Base-by-base conservation (phyloP, 2,888 invertebrate species). In the Caenorhabditis panamensis region DNA sequence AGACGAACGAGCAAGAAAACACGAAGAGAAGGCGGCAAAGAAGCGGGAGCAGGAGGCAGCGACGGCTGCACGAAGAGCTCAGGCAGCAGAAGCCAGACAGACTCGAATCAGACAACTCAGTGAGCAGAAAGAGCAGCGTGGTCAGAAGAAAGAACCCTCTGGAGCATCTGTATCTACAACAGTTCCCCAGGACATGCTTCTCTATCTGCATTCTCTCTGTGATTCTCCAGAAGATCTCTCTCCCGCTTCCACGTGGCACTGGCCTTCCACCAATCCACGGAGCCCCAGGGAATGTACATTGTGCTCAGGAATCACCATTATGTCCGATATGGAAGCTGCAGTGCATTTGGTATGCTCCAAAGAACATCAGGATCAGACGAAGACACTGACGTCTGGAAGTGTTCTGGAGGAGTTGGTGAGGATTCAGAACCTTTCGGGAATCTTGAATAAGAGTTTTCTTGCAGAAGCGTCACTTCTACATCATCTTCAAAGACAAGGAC, bases 21-120 rank as follows among this genome's bases (percentile, higher is more conserved):
- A 94, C 92, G 96, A 96, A 91, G 96, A 96, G 90, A 96, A 97
- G 90, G 95, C 96, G 18, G 96, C 96, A 0, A 96, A 97, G 90
- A 97, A 97, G 90, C 96, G 79, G n/a, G 72, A 68, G 31, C 67
- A 71, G 26, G 79, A 80, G 44, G 75, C 69, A 37, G 75, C 79
- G 28, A 72, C 79, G 6, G 53, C 47, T 18, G 54, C 64, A 8
- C 49, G 79, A 26, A n/a, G 72, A 49, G 24, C 16, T 4, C 44
- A 96, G 0, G 97, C 97, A 0, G 97, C 96, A 0, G 96, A 96
- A 89, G 95, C 96, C 71, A 93, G 97, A 0, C 67, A 59, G 18
- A 28, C n/a, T 13, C 63, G 31, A 20, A 78, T 71, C n/a, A 31
- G 64, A 24, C 41, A 49, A 24, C 49, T 78, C 28, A 61, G 37